Conservation (phyloP, 2,797 vertebrate genomes). For the Falco concolor region DNA sequence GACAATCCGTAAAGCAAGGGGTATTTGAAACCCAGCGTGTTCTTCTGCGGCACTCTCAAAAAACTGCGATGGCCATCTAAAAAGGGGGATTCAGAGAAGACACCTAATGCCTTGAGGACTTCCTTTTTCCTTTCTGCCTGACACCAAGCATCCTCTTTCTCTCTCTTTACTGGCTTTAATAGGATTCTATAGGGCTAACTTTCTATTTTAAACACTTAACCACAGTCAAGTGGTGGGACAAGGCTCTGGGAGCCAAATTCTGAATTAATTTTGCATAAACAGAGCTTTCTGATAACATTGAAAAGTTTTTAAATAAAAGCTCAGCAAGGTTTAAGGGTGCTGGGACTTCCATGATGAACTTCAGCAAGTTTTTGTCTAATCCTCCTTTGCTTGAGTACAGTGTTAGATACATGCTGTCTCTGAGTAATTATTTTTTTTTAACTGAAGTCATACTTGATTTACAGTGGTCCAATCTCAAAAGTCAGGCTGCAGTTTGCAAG, state of each 20-base stretch:
- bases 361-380: not conserved
- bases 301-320: not conserved
- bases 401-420: not conserved
- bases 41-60: accelerated
- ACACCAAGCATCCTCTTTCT: not conserved
- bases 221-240: not conserved
- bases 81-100: not conserved
- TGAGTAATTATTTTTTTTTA: not conserved
- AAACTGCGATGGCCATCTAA: accelerated
- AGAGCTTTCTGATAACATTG: not conserved
- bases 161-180: not conserved
- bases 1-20: not conserved
- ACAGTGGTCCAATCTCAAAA: not conserved
- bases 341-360: not conserved
- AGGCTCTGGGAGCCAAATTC: not conserved
- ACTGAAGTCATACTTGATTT: not conserved
- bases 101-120: not conserved
- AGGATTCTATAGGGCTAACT: not conserved
- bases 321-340: not conserved
- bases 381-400: not conserved
- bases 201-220: not conserved
- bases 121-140: not conserved
- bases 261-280: not conserved
- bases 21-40: not conserved
- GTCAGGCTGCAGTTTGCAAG: not conserved